Conservation (phyloP, 2,888 invertebrate genomes). For the Biston betularia region DNA sequence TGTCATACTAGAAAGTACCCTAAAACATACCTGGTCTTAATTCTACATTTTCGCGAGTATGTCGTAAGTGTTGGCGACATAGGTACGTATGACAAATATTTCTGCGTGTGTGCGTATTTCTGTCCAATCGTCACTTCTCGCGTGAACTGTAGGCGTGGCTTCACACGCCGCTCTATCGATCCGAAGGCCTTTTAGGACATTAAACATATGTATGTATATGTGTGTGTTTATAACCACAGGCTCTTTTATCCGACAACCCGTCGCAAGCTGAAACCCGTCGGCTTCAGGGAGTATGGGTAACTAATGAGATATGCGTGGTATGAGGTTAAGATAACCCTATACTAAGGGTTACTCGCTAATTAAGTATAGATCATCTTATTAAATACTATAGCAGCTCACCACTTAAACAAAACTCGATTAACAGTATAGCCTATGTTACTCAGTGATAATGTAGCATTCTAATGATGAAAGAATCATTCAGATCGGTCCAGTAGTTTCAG, state of each 20-base stretch:
- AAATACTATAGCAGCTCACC: too few relatives aligned
- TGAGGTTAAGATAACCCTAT: not conserved
- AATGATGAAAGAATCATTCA: too few relatives aligned
- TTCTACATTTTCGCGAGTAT: not conserved
- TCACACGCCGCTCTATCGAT: slow-evolving; percentile 60
- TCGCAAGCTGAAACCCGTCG: not conserved
- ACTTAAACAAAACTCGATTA: too few relatives aligned
- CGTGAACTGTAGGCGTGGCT: slow-evolving; percentile 81
- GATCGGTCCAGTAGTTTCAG: too few relatives aligned
- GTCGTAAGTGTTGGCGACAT: slow-evolving; percentile 8
- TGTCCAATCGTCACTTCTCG: slow-evolving; percentile 83
- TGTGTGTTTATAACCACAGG: slow-evolving; percentile 1
- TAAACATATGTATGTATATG: not conserved
- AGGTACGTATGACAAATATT: slow-evolving; percentile 14
- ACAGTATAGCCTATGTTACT: too few relatives aligned
- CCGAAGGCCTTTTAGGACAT: slow-evolving; percentile 35
- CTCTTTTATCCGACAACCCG: slow-evolving; percentile 1
- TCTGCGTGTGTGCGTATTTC: slow-evolving; percentile 37
- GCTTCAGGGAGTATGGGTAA: not conserved
- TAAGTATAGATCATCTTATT: too few relatives aligned
- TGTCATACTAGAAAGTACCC: too few relatives aligned
- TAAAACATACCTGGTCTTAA: not conserved
- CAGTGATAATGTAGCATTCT: too few relatives aligned
- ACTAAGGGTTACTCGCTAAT: not conserved
- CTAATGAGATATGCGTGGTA: not conserved